Base-by-base conservation (phyloP, 2,888 invertebrate genomes). In the Coenonympha glycerion region DNA sequence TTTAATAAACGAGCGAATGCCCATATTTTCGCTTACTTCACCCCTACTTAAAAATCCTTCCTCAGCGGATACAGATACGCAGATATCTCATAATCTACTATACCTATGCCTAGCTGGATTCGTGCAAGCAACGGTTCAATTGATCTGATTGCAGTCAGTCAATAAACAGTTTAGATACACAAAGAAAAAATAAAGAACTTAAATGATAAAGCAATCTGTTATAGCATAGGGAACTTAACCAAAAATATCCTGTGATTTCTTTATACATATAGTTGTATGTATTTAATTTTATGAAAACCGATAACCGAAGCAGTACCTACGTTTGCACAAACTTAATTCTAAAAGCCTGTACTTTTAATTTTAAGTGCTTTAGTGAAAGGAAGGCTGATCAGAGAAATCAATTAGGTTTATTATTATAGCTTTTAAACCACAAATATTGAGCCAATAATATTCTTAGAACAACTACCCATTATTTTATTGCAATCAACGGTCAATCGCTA, bases 341-440 rank as follows among this genome's bases (percentile, higher is more conserved):
- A 41, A 48, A 24, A 26, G 24, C 16, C 15, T 45, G 45, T 34
- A 34, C 22, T 34, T 3, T 39, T 39, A 39, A 39, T 45, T 19
- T 47, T 21, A 49, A 49, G 34, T 47, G 48, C 44, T 71, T 72
- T 71, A 70, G 75, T 72, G 70, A 76, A 74, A 71, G 66, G 70
- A 76, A 57, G 50, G 55, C 41, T 55, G 46, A 52, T 52, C 49
- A 42, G 36, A 54, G 37, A 57, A 53, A 57, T 49, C 49, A 53
- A 55, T 59, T 41, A 49, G 41, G 30, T 40, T 50, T 57, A 47
- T 56, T 34, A 41, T 31, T 47, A 11, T 19, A 47, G 42, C 34
- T 39, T 49, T 39, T 30, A 42, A 50, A 50, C 44, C 47, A 40
- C 49, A 53, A 50, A 45, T 45, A 45, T 49, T 15, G 33, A 33